Evolutionary conservation across 1,140 invertebrate genomes (phyloP), one percentile per base, ranked within the genome.

Genomic region (Gyrodactylus salaris): DNA sequence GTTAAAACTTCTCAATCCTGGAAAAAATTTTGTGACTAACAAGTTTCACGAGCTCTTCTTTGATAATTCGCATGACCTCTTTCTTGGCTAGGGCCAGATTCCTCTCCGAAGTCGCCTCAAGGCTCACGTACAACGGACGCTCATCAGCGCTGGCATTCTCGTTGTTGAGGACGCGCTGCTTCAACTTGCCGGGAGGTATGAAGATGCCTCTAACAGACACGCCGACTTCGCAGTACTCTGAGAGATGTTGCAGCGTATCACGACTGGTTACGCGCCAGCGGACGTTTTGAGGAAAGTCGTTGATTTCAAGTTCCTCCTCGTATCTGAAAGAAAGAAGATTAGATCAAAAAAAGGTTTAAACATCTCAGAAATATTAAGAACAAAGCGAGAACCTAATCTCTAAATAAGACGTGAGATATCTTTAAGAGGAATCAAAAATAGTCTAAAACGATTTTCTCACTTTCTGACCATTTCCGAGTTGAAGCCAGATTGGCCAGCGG

Each of bases 301-400:
- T 99, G 76, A 99, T 99, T 81, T 99, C 95, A 72, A 99, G 83
- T 80, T 99, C 95, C 77, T 97, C 93, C 80, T 99, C 94, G 80
- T 95, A 98, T 77, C 81, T 20, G 74, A 75, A 54, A 22, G 21
- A 54, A 54, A 54, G n/a, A n/a, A 54, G n/a, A 16, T 54, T 54
- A n/a, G n/a, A n/a, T n/a, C n/a, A n/a, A n/a, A n/a, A n/a, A n/a
- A n/a, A n/a, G n/a, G n/a, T n/a, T n/a, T n/a, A n/a, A n/a, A n/a
- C n/a, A n/a, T n/a, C n/a, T n/a, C n/a, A n/a, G n/a, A n/a, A n/a
- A n/a, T n/a, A n/a, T n/a, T n/a, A n/a, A n/a, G n/a, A n/a, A n/a
- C n/a, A n/a, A n/a, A n/a, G n/a, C n/a, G n/a, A n/a, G n/a, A n/a
- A n/a, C n/a, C n/a, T n/a, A n/a, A n/a, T n/a, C n/a, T n/a, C n/a